Conservation (phyloP, 2,113 vertebrate genomes). For the Neolamprologus kungweensis region DNA sequence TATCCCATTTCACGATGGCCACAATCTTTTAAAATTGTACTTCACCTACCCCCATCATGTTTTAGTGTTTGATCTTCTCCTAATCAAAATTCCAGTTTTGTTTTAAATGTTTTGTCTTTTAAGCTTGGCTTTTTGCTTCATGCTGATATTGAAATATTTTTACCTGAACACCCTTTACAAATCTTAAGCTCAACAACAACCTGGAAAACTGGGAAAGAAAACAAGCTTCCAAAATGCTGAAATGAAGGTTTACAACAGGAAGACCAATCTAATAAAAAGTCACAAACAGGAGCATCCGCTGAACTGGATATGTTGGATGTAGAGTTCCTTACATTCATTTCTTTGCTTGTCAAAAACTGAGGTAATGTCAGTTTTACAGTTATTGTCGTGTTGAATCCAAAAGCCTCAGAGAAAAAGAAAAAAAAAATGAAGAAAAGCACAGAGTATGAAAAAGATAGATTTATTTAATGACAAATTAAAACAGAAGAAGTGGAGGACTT, state of each 20-base stretch:
- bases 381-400: neutral
- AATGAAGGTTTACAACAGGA: neutral
- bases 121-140: neutral
- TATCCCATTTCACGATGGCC: neutral
- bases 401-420: neutral
- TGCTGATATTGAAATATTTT: neutral
- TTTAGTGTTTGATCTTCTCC: neutral
- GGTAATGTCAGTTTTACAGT: neutral
- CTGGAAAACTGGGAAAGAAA: neutral
- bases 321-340: neutral
- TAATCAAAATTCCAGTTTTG: neutral
- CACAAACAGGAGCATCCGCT: neutral
- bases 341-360: neutral
- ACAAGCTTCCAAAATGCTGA: neutral
- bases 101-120: neutral
- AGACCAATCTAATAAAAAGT: neutral
- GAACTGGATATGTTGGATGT: neutral
- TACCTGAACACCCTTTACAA: neutral
- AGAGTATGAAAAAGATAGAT: conserved; percentile 95
- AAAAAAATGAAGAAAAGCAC: neutral
- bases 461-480: conserved; percentile 99
- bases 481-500: conserved; percentile 83
- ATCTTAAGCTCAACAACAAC: neutral
- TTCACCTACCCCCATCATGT: neutral
- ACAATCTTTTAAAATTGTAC: neutral